A percentile compares a stretch with the other conserved stretches of the same genome.
Evolutionary conservation across 2,888 invertebrate genomes (phyloP).

Genomic region (Lymantria dispar): DNA sequence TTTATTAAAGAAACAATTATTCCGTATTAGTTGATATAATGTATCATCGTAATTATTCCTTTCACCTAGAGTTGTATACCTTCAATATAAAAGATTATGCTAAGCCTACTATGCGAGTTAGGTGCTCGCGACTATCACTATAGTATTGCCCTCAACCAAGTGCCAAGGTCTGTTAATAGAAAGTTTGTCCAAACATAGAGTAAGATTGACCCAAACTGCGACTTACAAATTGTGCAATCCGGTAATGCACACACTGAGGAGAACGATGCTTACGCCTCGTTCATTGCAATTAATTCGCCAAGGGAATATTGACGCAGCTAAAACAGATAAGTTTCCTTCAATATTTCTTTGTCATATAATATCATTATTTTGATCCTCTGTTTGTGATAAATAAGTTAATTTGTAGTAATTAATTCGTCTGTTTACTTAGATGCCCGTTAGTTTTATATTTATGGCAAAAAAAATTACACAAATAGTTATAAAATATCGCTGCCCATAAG

Average conservation of each 20-base stretch:
- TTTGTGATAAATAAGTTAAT: too few species aligned
- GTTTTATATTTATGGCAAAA: too few species aligned
- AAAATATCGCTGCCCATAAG: too few species aligned
- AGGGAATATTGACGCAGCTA: constrained; percentile 78
- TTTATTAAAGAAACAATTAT: too few species aligned
- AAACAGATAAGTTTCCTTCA: constrained; percentile 60
- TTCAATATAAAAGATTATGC: constrained; percentile 29
- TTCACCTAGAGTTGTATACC: constrained; percentile 31
- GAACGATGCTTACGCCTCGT: constrained; percentile 63
- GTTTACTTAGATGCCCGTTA: too few species aligned
- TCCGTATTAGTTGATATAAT: too few species aligned
- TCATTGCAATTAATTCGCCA: constrained; percentile 73
- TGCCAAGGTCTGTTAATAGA: constrained; percentile 57
- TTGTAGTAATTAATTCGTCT: too few species aligned
- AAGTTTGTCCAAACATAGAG: constrained; percentile 51
- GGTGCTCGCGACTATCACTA: constrained; percentile 39
- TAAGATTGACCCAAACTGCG: constrained; percentile 51
- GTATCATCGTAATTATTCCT: background rate
- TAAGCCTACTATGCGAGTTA: constrained; percentile 49
- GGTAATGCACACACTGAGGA: constrained; percentile 45
- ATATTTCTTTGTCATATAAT: too few species aligned
- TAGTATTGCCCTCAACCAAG: constrained; percentile 35
- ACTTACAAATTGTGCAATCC: constrained; percentile 69
- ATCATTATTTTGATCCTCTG: too few species aligned
- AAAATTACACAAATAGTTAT: too few species aligned